phyloP scores from a whole-genome alignment of 2,888 invertebrate species.

The Elysia crispata region DNA sequence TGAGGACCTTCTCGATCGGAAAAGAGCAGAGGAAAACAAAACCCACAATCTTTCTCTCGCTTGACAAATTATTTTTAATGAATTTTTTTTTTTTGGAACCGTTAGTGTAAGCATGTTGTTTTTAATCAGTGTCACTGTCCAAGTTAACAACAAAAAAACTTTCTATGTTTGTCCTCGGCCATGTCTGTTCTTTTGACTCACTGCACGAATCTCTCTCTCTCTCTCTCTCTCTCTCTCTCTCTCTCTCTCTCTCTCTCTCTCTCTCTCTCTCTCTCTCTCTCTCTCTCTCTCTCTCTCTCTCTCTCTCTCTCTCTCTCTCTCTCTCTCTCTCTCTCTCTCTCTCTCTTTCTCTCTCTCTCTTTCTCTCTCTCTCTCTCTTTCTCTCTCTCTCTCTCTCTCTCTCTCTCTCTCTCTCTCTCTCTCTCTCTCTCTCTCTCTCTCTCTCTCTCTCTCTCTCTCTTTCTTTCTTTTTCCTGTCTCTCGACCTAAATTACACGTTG shows the following conservation, averaged over 20 bases:
- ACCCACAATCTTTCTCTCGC: no score
- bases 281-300: constrained; percentile 12
- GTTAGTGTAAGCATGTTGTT: no score
- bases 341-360: constrained; percentile 33
- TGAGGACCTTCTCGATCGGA: no score
- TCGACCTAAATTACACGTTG: no score
- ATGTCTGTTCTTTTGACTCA: no score
- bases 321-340: constrained; percentile 1
- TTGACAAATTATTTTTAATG: no score
- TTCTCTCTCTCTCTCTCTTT: constrained; percentile 26
- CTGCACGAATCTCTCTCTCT: not conserved
- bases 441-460: not conserved
- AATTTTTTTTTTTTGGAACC: no score
- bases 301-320: constrained; percentile 27
- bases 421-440: constrained; percentile 14
- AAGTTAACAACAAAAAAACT: no score
- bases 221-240: not conserved
- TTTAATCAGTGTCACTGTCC: no score
- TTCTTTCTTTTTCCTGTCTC: not conserved
- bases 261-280: constrained; percentile 36
- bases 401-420: constrained; percentile 10
- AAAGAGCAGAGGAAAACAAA: no score
- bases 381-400: constrained; percentile 22
- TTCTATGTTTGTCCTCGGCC: no score
- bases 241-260: constrained; percentile 5